A percentile compares a stretch with the other conserved stretches of the same genome.
These are phyloP conservation scores for Taphrorychus bicolor DNA, from an alignment of 2,888 invertebrate genomes.

Conservation along the genomic window DNA sequence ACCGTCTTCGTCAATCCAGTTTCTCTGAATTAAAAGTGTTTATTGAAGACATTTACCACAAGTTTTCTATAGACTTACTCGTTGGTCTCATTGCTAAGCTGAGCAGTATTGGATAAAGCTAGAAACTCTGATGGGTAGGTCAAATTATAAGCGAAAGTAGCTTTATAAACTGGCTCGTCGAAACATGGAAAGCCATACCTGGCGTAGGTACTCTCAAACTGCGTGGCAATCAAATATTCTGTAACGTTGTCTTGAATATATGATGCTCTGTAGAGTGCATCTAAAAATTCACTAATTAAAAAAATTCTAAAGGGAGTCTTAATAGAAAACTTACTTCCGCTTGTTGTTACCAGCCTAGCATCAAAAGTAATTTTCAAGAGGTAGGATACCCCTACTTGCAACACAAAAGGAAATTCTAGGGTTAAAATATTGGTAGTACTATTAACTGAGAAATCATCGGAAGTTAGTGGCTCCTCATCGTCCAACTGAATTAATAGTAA, in stretches of 20 bases:
- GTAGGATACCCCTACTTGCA: not conserved
- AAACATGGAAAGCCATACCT: conserved; percentile 80
- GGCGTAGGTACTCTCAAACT: conserved; percentile 73
- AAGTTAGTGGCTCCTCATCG: not conserved
- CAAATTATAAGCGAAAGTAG: conserved; percentile 59
- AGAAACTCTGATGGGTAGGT: conserved; percentile 49
- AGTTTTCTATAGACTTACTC: not conserved
- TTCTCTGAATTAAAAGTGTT: not conserved
- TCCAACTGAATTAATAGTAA: conserved; percentile 20
- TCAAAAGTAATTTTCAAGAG: conserved; percentile 11
- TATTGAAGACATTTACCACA: not conserved
- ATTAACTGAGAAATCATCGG: conserved; percentile 2
- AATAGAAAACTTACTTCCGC: not conserved
- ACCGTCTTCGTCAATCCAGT: not conserved
- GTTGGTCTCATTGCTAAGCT: not conserved
- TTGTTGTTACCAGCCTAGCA: not conserved
- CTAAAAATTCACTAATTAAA: not conserved
- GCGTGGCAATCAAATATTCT: conserved; percentile 66
- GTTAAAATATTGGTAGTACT: conserved; percentile 13
- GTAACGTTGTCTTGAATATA: conserved; percentile 53
- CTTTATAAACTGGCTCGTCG: conserved; percentile 67
- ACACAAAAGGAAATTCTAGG: not conserved
- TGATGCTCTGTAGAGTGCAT: conserved; percentile 63
- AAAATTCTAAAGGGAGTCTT: not conserved
- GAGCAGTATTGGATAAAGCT: conserved; percentile 43